Evolutionary conservation across 2,888 invertebrate species (phyloP).

Genomic region (Spilosoma lubricipeda): DNA sequence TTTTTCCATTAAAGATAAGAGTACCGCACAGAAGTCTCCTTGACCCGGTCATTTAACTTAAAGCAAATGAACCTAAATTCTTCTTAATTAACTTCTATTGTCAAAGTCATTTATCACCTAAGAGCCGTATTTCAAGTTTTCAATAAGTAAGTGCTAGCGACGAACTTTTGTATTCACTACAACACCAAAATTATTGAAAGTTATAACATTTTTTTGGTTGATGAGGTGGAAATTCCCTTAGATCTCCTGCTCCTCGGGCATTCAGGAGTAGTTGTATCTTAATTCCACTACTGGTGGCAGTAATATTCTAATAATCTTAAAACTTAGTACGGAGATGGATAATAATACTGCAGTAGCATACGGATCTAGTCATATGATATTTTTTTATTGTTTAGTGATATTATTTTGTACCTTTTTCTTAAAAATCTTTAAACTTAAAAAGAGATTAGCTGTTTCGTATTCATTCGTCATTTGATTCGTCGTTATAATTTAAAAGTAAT

Average conservation of each 20-base stretch:
- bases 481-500: too few relatives aligned
- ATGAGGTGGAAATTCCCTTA: too few relatives aligned
- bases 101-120: too few relatives aligned
- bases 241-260: too few relatives aligned
- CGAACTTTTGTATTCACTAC: neutral
- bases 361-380: neutral
- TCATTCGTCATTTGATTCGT: too few relatives aligned
- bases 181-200: neutral
- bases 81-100: neutral
- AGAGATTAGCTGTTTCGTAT: too few relatives aligned
- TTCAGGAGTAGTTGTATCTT: too few relatives aligned
- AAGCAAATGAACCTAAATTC: neutral
- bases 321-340: neutral
- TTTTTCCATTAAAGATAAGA: neutral
- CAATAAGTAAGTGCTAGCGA: neutral
- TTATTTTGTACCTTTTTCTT: too few relatives aligned
- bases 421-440: too few relatives aligned
- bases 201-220: neutral
- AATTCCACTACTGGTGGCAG: too few relatives aligned
- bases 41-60: neutral
- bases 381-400: too few relatives aligned
- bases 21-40: neutral
- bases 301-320: neutral
- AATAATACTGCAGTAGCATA: neutral
- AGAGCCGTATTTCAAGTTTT: too few relatives aligned